Evolutionary conservation across 2,888 invertebrate genomes (phyloP), one percentile per base, ranked within the genome.

Genomic region (Campaea margaritaria): DNA sequence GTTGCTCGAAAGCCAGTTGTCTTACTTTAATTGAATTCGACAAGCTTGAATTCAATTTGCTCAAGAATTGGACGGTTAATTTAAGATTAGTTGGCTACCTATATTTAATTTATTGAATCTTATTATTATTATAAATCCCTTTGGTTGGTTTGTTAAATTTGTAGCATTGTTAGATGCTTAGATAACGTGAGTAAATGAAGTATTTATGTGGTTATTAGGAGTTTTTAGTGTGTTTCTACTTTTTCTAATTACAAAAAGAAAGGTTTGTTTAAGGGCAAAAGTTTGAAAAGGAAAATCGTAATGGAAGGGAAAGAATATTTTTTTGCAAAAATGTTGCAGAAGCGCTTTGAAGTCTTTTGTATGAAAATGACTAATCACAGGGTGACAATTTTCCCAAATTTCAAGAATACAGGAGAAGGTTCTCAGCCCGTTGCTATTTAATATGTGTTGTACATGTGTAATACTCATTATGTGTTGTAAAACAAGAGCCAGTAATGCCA

Each of bases 21-120:
- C 39, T 39, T 43, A 43, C 44, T 48, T 48, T 59, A 54, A 60
- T 50, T 54, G 54, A 54, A 27, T 41, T 53, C 9, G 53, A 51
- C 47, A 42, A 36, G 47, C 45, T 53, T 43, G 36, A 13, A 43
- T 46, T 15, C 46, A 46, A 46, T 53, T 53, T 48, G 31, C 34
- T 36, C 38, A 48, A 21, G 27, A 15, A 9, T 12, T n/a, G n/a
- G n/a, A n/a, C n/a, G n/a, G 15, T 31, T 8, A 11, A 42, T 43
- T 46, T 39, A 41, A 39, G 11, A 28, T 53, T 21, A 10, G 36
- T 48, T 21, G 12, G 8, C 34, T 46, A 2, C n/a, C 7, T n/a
- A 1, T 11, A 42, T 16, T 42, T 21, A 12, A 42, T 42, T 16
- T 16, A 16, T 12, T n/a, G n/a, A n/a, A n/a, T n/a, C n/a, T n/a